These are phyloP conservation scores for Crotophaga sulcirostris DNA, from an alignment of 2,113 vertebrate species.

Conservation along the genomic window DNA sequence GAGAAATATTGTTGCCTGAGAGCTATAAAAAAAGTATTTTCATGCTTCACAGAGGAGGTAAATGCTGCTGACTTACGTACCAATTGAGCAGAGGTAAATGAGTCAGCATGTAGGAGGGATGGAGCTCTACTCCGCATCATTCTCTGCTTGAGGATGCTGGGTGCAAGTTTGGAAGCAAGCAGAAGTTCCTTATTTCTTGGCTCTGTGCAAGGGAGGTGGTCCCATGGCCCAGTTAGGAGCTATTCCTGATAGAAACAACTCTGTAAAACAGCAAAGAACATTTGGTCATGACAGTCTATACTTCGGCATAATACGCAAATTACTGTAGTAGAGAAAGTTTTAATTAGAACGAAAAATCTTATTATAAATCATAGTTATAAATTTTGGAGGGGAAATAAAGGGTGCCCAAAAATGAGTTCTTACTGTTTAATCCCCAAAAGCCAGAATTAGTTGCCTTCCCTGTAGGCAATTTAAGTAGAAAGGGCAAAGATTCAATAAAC, in stretches of 20 bases:
- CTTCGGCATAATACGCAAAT: not conserved
- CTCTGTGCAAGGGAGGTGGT: not conserved
- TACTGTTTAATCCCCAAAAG: not conserved
- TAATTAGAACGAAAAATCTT: not conserved
- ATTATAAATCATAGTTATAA: not conserved
- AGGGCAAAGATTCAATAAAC: slow-evolving; percentile 42
- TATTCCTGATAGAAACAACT: not conserved
- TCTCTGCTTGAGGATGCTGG: not conserved
- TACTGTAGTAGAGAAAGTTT: not conserved
- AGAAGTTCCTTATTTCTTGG: not conserved
- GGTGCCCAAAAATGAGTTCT: not conserved
- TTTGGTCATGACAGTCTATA: not conserved
- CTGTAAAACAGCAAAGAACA: not conserved
- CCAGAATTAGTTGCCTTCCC: not conserved
- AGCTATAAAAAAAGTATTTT: not conserved
- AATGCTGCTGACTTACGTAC: not conserved
- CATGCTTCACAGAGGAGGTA: not conserved
- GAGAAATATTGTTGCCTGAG: not conserved
- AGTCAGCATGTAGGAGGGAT: not conserved
- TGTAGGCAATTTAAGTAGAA: not conserved
- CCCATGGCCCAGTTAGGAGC: not conserved
- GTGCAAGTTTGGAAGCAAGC: not conserved
- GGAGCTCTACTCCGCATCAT: not conserved
- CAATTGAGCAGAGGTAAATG: not conserved
- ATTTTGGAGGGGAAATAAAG: not conserved